phyloP scores from a whole-genome alignment of 2,888 invertebrate species.

The Mythimna impura region DNA sequence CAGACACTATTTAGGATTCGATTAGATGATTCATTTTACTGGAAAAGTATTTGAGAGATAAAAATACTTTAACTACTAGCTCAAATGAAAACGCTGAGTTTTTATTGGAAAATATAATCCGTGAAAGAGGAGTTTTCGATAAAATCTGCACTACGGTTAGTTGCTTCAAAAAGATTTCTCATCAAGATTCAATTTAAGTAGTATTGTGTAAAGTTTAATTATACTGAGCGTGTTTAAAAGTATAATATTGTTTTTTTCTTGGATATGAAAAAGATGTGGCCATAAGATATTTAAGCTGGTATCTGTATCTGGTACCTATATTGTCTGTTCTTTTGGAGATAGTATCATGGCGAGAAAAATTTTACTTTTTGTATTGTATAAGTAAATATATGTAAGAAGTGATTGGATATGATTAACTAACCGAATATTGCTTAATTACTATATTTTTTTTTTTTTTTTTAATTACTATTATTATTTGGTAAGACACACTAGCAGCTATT shows the following conservation, averaged over 20 bases:
- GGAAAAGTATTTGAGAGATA: background rate
- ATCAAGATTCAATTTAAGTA: conserved; percentile 21
- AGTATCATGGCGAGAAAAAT: background rate
- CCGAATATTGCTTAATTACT: too few relatives aligned
- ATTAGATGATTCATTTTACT: conserved; percentile 2
- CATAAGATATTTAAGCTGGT: background rate
- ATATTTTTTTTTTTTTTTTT: too few relatives aligned
- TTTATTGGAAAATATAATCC: conserved; percentile 15
- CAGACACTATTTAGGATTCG: conserved; percentile 1
- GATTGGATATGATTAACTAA: too few relatives aligned
- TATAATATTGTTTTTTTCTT: background rate
- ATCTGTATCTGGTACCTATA: too few relatives aligned
- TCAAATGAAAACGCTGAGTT: background rate
- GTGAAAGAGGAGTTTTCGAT: conserved; percentile 12
- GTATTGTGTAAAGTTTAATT: conserved; percentile 26
- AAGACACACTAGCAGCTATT: too few relatives aligned
- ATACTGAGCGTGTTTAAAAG: conserved; percentile 3
- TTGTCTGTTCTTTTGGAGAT: too few relatives aligned
- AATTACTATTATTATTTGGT: too few relatives aligned
- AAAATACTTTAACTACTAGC: background rate
- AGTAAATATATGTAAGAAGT: too few relatives aligned
- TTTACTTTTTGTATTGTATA: background rate
- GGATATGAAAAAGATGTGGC: background rate
- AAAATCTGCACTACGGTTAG: conserved; percentile 15
- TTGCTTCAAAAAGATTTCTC: conserved; percentile 20